Evolutionary conservation across 1,140 invertebrate genomes (phyloP).

Genomic region (Anoplophora glabripennis): DNA sequence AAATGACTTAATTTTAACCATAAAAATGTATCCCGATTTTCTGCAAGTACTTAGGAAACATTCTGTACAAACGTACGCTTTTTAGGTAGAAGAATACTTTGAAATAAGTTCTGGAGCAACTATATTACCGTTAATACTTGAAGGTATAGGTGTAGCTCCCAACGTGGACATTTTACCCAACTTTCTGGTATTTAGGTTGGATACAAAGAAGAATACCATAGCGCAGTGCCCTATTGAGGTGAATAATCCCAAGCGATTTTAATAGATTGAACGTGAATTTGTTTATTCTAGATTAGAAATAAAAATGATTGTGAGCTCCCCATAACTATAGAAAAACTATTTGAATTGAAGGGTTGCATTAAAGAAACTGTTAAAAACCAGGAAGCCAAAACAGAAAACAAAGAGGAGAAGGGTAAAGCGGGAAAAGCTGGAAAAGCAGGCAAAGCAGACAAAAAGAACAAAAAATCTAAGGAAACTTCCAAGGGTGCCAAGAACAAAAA

Average conservation of each 20-base stretch:
- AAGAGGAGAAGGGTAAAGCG: slow-evolving; percentile 4
- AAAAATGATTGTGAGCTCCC: slow-evolving; percentile 6
- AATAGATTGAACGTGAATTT: not conserved
- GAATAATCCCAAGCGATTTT: too few species aligned
- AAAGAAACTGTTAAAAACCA: not conserved
- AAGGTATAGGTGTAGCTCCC: slow-evolving; percentile 18
- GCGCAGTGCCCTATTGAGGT: slow-evolving; percentile 25
- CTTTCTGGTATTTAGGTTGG: slow-evolving; percentile 20
- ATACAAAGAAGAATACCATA: slow-evolving; percentile 9
- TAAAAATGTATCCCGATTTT: too few species aligned
- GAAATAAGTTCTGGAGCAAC: slow-evolving; percentile 28
- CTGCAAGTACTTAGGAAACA: too few species aligned
- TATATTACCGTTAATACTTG: slow-evolving; percentile 26
- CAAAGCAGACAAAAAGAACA: slow-evolving; percentile 11
- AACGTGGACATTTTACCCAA: slow-evolving; percentile 23
- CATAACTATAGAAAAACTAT: slow-evolving; percentile 22
- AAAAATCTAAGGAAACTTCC: slow-evolving; percentile 8
- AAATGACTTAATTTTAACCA: too few species aligned
- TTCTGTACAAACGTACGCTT: too few species aligned
- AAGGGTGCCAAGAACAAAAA: not conserved
- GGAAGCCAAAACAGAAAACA: not conserved
- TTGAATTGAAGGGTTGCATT: slow-evolving; percentile 21
- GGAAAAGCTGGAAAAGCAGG: slow-evolving; percentile 4
- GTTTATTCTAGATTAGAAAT: slow-evolving; percentile 23
- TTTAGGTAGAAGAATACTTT: slow-evolving; percentile 29